Base-by-base conservation (phyloP, 2,888 invertebrate genomes). In the Pseudeuparius sepicola region DNA sequence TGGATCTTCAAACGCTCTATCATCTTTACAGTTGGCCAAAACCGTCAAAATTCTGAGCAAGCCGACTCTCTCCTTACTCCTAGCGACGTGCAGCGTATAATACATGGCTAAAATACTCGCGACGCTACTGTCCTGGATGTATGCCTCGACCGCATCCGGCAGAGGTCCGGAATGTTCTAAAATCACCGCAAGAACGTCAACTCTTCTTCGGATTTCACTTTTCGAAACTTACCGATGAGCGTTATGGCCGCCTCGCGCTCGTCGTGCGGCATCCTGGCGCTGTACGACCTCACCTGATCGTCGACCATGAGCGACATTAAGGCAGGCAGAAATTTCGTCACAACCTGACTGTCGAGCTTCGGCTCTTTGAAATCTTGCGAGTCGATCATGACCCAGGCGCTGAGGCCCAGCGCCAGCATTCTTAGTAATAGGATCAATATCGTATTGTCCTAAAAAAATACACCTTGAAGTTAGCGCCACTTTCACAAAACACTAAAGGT, bases 321-420 rank as follows among this genome's bases (percentile, higher is more conserved):
- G 2, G 90, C 87, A 2, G 96, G 93, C 41, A 96, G 64, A 63
- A 92, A 94, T 63, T 93, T 92, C 1, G 92, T 93, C 0, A 96
- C 87, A 16, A 94, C 80, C 66, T 89, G 87, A 54, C 81, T 79
- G 51, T 94, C 93, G 38, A 94, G 66, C 65, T 92, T 92, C 0
- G 94, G 93, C 60, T 96, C 96, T 56, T 90, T 90, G 54, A 93
- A 94, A 48, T 88, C 86, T 66, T 88, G 83, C 2, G 89, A 87
- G 59, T 93, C 90, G 44, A 96, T 93, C 87, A 96, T 94, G 17
- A 88, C 81, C 93, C 94, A 94, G 3, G 93, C 90, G 59, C 90
- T 88, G 24, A 94, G 64, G 1, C 94, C 94, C 25, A 96, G 65
- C 1, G 90, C 85, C 45, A 96, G 65, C 92, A 96, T 92, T 56